Base-by-base conservation (phyloP, 2,888 invertebrate genomes). In the Campoplex nolae region DNA sequence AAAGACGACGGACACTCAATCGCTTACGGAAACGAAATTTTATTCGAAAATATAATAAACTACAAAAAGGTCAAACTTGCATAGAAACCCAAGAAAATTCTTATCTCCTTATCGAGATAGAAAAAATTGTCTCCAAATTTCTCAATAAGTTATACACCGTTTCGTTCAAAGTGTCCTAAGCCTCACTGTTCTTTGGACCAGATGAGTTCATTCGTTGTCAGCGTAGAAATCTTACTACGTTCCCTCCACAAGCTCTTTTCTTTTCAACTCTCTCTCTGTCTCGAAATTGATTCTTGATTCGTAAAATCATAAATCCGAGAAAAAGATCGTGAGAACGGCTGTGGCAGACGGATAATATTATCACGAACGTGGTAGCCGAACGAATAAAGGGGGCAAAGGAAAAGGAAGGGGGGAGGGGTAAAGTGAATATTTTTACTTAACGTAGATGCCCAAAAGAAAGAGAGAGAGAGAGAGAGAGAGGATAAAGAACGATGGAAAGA, bases 261-360 rank as follows among this genome's bases (percentile, higher is more conserved):
- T 70, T 75, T 71, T 48, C 68, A 58, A 58, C 28, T 58, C 35
- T n/a, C 35, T 42, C 42, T 51, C 45, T 38, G n/a, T 35, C 70
- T n/a, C 45, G 65, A 56, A 79, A 85, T 87, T 83, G 78, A 78
- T 85, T 85, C 74, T 71, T 82, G 67, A 87, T 87, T 87, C 78
- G 84, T 83, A 71, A 85, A 85, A 85, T 82, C 85, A 79, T 87
- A 82, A 78, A 84, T 87, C 84, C 75, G 78, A 42, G 81, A 81
- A 80, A 76, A 81, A 77, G 70, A 84, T 75, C 45, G 84, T 67
- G 79, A 11, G 62, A 58, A 56, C 76, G 84, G 51, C 75, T 73
- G 80, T 73, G 67, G 84, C 54, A 70, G 77, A 78, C 76, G 70
- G 67, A 83, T 77, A 62, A 83, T 83, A 83, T 73, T 62, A 79